phyloP scores from a whole-genome alignment of 2,888 invertebrate species.

The Pristionchus mayeri region DNA sequence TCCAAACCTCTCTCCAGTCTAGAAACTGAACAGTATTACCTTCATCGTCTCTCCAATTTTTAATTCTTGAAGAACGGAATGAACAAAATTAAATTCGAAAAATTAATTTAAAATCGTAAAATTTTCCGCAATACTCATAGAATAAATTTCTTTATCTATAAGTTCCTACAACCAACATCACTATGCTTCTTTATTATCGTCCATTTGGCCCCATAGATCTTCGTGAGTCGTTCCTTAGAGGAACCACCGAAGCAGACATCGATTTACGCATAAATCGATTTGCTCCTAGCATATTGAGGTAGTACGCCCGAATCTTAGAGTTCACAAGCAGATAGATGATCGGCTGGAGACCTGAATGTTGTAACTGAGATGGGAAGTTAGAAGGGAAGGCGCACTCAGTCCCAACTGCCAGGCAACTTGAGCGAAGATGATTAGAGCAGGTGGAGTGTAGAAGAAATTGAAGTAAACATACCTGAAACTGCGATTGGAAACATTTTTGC shows the following conservation, averaged over 20 bases:
- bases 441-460: constrained; percentile 25
- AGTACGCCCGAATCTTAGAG: background rate
- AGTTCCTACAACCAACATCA: too few species aligned
- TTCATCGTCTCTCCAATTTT: background rate
- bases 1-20: background rate
- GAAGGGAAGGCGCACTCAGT: background rate
- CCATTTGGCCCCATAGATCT: too few species aligned
- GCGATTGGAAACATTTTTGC: background rate
- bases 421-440: background rate
- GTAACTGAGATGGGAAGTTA: too few species aligned
- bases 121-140: too few species aligned
- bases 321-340: background rate
- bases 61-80: background rate
- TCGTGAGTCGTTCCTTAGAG: background rate
- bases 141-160: too few species aligned
- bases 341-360: constrained; percentile 5
- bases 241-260: background rate
- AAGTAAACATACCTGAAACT: constrained; percentile 26
- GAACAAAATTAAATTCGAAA: too few species aligned
- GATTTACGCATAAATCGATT: background rate
- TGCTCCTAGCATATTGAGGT: background rate
- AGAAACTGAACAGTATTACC: background rate
- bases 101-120: too few species aligned
- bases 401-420: constrained; percentile 14
- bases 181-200: too few species aligned